Conservation (phyloP, 2,113 vertebrate genomes). For the Chiloscyllium plagiosum region DNA sequence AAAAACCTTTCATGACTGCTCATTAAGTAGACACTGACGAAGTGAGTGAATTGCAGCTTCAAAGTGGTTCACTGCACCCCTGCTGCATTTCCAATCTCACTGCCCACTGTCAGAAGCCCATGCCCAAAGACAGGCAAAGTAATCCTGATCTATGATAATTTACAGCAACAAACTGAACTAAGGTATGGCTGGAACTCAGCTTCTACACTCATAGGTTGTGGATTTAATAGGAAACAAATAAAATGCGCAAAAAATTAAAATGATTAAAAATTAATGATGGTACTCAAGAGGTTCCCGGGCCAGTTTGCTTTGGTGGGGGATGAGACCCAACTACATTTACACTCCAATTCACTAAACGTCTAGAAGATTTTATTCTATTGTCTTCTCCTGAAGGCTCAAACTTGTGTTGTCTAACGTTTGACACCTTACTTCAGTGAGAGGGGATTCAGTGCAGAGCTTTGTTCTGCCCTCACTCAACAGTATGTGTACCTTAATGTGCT, state of each 20-base stretch:
- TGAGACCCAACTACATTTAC: neutral
- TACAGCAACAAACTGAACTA: neutral
- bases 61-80: neutral
- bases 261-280: neutral
- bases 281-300: neutral
- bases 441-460: neutral
- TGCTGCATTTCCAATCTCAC: neutral
- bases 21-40: neutral
- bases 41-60: neutral
- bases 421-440: neutral
- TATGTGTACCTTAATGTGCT: neutral
- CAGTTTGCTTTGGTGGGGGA: neutral
- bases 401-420: neutral
- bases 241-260: slow-evolving; percentile 1
- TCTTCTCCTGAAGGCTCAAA: neutral
- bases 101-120: neutral
- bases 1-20: neutral
- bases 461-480: neutral
- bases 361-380: neutral
- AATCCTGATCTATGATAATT: neutral
- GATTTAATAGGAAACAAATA: neutral
- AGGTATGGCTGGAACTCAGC: neutral
- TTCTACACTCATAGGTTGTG: neutral
- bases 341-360: neutral
- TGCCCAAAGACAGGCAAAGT: neutral